These are phyloP conservation scores for Drosophila kambysellisi DNA, from an alignment of 2,888 invertebrate species.

Conservation along the genomic window DNA sequence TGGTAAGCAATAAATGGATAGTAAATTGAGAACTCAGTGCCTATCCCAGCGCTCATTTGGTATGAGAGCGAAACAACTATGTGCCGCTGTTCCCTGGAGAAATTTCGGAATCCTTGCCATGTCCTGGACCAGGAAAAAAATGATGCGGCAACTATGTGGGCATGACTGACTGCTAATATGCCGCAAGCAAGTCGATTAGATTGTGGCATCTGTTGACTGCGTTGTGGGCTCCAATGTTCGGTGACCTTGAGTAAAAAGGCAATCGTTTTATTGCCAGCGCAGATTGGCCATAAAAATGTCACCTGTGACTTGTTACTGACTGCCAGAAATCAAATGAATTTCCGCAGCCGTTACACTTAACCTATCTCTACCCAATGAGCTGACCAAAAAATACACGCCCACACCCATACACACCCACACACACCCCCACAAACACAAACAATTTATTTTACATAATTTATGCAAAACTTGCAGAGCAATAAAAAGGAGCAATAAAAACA, in stretches of 20 bases:
- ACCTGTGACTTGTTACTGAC: constrained; percentile 70
- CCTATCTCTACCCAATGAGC: constrained; percentile 22
- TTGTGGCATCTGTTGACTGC: constrained; percentile 40
- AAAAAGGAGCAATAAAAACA: constrained; percentile 48
- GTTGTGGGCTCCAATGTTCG: constrained; percentile 4
- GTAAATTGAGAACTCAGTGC: constrained; percentile 60
- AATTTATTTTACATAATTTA: constrained; percentile 68
- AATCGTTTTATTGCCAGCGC: constrained; percentile 72
- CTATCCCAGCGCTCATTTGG: constrained; percentile 46
- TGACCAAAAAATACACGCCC: constrained; percentile 2
- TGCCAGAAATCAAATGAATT: constrained; percentile 75
- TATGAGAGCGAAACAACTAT: constrained; percentile 36
- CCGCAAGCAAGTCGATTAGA: constrained; percentile 45
- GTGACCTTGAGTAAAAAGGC: constrained; percentile 61
- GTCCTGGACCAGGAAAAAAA: neutral
- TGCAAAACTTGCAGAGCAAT: constrained; percentile 72
- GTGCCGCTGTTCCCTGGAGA: constrained; percentile 63
- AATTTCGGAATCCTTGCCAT: constrained; percentile 64
- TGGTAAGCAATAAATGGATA: constrained; percentile 11
- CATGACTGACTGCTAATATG: constrained; percentile 41
- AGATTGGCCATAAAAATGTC: constrained; percentile 81
- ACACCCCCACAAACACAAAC: neutral
- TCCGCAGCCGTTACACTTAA: constrained; percentile 44
- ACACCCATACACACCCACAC: neutral
- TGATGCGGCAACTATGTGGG: neutral